phyloP scores from a whole-genome alignment of 2,888 invertebrate genomes.

The Lydus trimaculatus region DNA sequence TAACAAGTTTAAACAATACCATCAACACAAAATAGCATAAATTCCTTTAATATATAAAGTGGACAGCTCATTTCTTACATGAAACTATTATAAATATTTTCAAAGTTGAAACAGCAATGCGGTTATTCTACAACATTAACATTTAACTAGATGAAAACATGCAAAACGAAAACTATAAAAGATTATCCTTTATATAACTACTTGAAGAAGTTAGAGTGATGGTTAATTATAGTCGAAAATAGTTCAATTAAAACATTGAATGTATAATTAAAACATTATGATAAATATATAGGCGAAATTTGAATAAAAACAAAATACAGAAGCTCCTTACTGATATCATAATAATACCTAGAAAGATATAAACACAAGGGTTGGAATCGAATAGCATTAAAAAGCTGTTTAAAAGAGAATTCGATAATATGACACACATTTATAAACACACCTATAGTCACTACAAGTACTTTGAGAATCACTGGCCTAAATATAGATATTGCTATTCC shows the following conservation, averaged over 20 bases:
- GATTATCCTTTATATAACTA: conserved; percentile 35
- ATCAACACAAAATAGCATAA: conserved; percentile 13
- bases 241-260: conserved; percentile 43
- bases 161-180: conserved; percentile 37
- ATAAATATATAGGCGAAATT: not conserved
- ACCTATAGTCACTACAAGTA: too few relatives aligned
- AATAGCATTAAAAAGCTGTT: too few relatives aligned
- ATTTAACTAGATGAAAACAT: conserved; percentile 37
- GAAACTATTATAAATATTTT: conserved; percentile 38
- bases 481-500: too few relatives aligned
- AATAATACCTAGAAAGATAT: not conserved
- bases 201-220: conserved; percentile 14
- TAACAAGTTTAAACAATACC: conserved; percentile 8
- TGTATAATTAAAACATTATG: conserved; percentile 39
- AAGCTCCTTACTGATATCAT: not conserved
- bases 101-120: conserved; percentile 41
- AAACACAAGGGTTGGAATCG: too few relatives aligned
- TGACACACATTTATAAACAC: too few relatives aligned
- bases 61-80: conserved; percentile 35
- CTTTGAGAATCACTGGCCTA: too few relatives aligned
- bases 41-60: conserved; percentile 18
- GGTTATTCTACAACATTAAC: conserved; percentile 44
- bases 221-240: conserved; percentile 36
- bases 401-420: too few relatives aligned
- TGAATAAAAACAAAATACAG: not conserved